A percentile compares a stretch with the other conserved stretches of the same genome.
These are phyloP conservation scores for Scaptomyza parva DNA, from an alignment of 2,888 invertebrate genomes.

Conservation along the genomic window DNA sequence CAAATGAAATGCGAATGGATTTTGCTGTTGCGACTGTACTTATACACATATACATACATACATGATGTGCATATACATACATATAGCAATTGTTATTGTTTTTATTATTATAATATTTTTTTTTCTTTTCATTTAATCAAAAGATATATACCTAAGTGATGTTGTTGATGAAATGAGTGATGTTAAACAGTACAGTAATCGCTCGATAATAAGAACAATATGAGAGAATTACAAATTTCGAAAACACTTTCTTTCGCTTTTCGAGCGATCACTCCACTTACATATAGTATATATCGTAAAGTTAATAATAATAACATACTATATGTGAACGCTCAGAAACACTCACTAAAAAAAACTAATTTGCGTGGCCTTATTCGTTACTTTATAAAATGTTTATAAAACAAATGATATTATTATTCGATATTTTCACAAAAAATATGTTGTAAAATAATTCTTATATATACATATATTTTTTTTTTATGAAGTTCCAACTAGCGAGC, in stretches of 20 bases:
- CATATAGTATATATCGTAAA: background rate
- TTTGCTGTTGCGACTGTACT: conserved; percentile 36
- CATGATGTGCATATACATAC: conserved; percentile 14
- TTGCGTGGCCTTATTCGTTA: background rate
- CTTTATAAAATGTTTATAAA: background rate
- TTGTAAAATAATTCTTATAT: background rate
- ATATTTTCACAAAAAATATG: background rate
- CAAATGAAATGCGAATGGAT: background rate
- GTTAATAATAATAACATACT: background rate
- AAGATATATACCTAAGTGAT: conserved; percentile 7
- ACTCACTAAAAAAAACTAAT: background rate
- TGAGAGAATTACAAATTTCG: background rate
- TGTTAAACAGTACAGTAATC: conserved; percentile 7
- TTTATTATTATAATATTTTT: too few relatives aligned
- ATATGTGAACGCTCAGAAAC: background rate
- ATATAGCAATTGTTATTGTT: conserved; percentile 55
- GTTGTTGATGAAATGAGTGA: background rate
- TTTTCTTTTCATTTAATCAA: conserved; percentile 41
- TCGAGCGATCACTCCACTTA: background rate
- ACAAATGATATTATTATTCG: conserved; percentile 2
- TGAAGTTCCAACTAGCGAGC: conserved; percentile 4
- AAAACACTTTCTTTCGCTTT: too few relatives aligned
- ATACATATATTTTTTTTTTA: background rate
- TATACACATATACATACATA: too few relatives aligned
- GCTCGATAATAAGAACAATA: background rate